Base-by-base conservation (phyloP, 2,888 invertebrate genomes). In the Eristalinus sepulchralis region DNA sequence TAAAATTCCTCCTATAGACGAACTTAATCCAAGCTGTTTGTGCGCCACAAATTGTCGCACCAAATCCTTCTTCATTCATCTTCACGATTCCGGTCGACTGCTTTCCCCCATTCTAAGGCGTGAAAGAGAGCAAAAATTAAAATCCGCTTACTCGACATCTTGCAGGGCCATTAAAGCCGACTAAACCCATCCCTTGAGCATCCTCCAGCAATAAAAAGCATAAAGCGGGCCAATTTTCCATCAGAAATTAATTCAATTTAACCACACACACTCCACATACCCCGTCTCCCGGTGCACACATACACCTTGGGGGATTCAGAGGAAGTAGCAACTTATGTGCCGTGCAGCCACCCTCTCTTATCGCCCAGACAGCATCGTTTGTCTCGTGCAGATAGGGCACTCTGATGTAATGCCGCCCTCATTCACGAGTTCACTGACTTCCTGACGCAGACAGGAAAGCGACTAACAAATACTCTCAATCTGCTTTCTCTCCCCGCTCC, bases 241-340 rank as follows among this genome's bases (percentile, higher is more conserved):
- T 77, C 39, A 82, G 77, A 82, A 85, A 85, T 85, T 85, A 73
- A 85, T 85, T 78, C 81, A 82, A 85, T 85, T 85, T 70, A 64
- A 82, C 77, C 81, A 39, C 77, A 75, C 33, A 67, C 27, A 60
- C 27, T 27, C 27, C 27, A 27, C n/a, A n/a, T n/a, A n/a, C 27
- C 5, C 27, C 27, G 2, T 3, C 27, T 27, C 27, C 27, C 27
- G 2, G 27, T 27, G 27, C 5, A 5, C 33, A 6, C 20, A 8
- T 20, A 9, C 47, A 9, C n/a, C 57, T 27, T 68, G 17, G 17
- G 55, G 67, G n/a, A 27, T 62, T 68, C 53, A 34, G 53, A 72
- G 60, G 77, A 72, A 68, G 53, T 81, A 68, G 62, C 81, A 77
- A 63, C 76, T 75, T 47, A 24, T 62, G 60, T 62, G 57, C 71